phyloP scores from a whole-genome alignment of 2,888 invertebrate species.

The Erpobdella octoculata region DNA sequence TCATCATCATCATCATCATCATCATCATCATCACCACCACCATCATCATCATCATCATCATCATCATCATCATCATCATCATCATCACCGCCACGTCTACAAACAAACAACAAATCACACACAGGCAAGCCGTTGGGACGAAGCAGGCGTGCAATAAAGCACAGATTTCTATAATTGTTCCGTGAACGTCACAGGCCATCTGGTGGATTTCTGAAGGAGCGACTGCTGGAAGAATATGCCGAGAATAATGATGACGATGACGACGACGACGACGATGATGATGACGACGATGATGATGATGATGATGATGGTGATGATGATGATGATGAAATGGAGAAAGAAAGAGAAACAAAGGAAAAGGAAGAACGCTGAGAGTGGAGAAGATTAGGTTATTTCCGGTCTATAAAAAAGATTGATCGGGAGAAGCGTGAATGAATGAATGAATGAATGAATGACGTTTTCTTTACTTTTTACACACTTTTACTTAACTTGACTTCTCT shows the following conservation, averaged over 20 bases:
- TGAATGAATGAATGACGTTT: too few relatives aligned
- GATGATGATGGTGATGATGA: slow-evolving; percentile 24
- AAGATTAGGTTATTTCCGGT: too few relatives aligned
- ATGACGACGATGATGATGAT: slow-evolving; percentile 28
- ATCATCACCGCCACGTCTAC: background rate
- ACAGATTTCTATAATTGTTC: too few relatives aligned
- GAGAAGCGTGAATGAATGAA: too few relatives aligned
- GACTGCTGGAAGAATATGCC: background rate
- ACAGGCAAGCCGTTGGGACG: background rate
- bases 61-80: slow-evolving; percentile 22
- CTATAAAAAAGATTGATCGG: too few relatives aligned
- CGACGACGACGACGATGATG: slow-evolving; percentile 25
- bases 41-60: slow-evolving; percentile 24
- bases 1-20: slow-evolving; percentile 13
- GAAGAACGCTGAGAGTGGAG: slow-evolving; percentile 1
- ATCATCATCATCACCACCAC: slow-evolving; percentile 13
- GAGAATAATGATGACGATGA: slow-evolving; percentile 22
- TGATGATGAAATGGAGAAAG: background rate
- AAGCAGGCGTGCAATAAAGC: slow-evolving; percentile 38
- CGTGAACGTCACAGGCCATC: too few relatives aligned
- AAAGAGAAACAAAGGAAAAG: background rate
- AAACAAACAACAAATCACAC: too few relatives aligned
- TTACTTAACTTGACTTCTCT: too few relatives aligned
- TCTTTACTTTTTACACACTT: too few relatives aligned
- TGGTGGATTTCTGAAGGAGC: background rate